Evolutionary conservation across 2,888 invertebrate species (phyloP).

Genomic region (Noctua fimbriata): DNA sequence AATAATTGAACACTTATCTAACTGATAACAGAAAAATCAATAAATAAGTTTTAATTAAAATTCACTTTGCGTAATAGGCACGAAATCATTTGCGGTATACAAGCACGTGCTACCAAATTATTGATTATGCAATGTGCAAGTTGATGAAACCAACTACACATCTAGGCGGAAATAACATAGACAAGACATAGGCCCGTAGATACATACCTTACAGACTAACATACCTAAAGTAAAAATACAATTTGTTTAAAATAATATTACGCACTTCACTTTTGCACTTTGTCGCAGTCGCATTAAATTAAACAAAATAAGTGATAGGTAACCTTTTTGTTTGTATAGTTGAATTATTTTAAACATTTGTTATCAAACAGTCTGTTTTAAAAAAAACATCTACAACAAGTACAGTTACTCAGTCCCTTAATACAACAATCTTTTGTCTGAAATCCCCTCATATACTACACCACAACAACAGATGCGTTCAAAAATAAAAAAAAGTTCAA

Average conservation of each 20-base stretch:
- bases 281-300: not conserved
- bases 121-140: not conserved
- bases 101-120: not conserved
- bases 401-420: not conserved
- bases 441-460: constrained; percentile 68
- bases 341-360: not conserved
- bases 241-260: too few relatives aligned
- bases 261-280: too few relatives aligned
- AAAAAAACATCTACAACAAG: not conserved
- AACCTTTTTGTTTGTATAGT: not conserved
- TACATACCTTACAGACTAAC: too few relatives aligned
- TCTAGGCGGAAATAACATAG: too few relatives aligned
- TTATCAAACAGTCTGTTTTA: not conserved
- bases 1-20: not conserved
- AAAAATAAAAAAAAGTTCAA: constrained; percentile 78
- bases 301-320: not conserved
- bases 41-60: not conserved
- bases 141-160: not conserved
- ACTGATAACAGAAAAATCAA: not conserved
- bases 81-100: not conserved
- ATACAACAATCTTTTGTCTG: constrained; percentile 63
- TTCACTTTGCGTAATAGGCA: not conserved
- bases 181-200: too few relatives aligned
- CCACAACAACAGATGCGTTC: constrained; percentile 70
- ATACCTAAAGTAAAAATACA: not conserved